Conservation (phyloP, 2,888 invertebrate genomes). For the Melipona beecheii region DNA sequence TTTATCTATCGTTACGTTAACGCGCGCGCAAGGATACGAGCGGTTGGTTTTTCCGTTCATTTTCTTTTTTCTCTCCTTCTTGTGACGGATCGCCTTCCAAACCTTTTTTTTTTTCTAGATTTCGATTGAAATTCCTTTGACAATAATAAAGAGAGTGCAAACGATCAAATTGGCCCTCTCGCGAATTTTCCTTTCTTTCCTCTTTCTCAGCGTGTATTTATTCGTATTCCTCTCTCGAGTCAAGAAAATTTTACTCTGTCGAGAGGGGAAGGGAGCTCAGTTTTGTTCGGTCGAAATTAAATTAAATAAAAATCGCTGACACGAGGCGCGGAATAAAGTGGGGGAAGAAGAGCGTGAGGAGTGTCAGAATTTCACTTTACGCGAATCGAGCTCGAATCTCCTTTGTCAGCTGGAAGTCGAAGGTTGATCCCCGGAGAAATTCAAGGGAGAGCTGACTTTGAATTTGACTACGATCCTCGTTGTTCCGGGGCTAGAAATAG, state of each 20-base stretch:
- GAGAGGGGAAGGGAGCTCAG: too few species aligned
- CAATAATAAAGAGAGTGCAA: too few species aligned
- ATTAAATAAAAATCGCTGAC: too few species aligned
- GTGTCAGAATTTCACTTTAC: neutral
- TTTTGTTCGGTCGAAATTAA: too few species aligned
- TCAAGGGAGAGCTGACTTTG: neutral
- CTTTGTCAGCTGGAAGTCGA: slow-evolving; percentile 1
- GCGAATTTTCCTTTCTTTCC: too few species aligned
- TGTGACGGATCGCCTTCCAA: neutral
- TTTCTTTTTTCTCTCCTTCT: neutral
- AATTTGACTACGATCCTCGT: neutral
- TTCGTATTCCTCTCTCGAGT: too few species aligned
- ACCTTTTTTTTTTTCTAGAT: too few species aligned
- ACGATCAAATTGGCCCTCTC: too few species aligned
- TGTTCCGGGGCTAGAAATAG: neutral
- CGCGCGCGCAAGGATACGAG: neutral
- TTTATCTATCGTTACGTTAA: slow-evolving; percentile 18
- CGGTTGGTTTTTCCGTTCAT: neutral
- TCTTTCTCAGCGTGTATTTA: too few species aligned
- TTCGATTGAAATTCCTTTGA: too few species aligned
- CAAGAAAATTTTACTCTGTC: too few species aligned
- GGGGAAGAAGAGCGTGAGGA: neutral
- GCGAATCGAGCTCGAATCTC: neutral
- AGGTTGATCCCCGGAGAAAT: neutral
- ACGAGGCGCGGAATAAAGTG: neutral